These are phyloP conservation scores for Leucozona laternaria DNA, from an alignment of 2,888 invertebrate species.

Conservation along the genomic window DNA sequence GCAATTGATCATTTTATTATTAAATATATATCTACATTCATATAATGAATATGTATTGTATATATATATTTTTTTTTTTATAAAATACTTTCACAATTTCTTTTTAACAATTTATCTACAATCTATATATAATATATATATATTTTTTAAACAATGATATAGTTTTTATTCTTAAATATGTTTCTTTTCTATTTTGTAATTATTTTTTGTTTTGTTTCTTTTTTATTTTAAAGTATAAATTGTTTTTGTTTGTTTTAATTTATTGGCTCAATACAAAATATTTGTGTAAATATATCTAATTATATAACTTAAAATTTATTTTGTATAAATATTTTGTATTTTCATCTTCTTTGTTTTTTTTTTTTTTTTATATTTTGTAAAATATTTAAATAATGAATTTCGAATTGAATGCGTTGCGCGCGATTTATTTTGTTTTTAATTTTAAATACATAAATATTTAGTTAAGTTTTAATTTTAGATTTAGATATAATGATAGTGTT, in stretches of 20 bases:
- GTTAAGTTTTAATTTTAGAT: slow-evolving; percentile 19
- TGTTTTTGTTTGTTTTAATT: slow-evolving; percentile 35
- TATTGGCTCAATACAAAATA: slow-evolving; percentile 62
- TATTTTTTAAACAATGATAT: slow-evolving; percentile 68
- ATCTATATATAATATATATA: slow-evolving; percentile 24
- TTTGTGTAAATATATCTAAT: slow-evolving; percentile 60
- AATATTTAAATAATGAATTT: slow-evolving; percentile 48
- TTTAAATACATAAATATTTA: neutral
- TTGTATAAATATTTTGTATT: slow-evolving; percentile 55
- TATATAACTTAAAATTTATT: slow-evolving; percentile 39
- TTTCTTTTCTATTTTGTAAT: slow-evolving; percentile 19
- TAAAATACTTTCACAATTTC: slow-evolving; percentile 55
- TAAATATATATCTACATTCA: slow-evolving; percentile 35
- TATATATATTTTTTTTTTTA: slow-evolving; percentile 32
- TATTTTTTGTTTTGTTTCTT: slow-evolving; percentile 7
- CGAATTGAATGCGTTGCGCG: slow-evolving; percentile 66
- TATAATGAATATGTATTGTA: neutral
- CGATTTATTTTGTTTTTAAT: slow-evolving; percentile 16
- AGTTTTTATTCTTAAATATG: slow-evolving; percentile 19
- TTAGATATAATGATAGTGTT: slow-evolving; percentile 21
- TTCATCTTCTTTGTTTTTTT: slow-evolving; percentile 4
- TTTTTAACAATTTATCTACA: slow-evolving; percentile 59
- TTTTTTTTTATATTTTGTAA: slow-evolving; percentile 26
- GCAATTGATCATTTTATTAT: slow-evolving; percentile 56
- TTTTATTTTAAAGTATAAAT: slow-evolving; percentile 39